These are phyloP conservation scores for Plectus sambesii DNA, from an alignment of 1,140 invertebrate species.

Conservation along the genomic window DNA sequence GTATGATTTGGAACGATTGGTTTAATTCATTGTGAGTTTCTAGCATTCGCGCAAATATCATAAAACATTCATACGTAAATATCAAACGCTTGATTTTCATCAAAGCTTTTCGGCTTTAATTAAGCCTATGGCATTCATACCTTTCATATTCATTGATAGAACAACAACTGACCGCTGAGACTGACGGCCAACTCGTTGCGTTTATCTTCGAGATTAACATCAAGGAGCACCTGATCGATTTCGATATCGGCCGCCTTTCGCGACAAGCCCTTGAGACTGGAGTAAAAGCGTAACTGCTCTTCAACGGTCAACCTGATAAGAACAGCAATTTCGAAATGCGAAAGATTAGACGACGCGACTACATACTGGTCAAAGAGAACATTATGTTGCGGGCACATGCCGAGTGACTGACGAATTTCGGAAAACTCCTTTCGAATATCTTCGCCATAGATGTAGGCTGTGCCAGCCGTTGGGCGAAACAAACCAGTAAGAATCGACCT, in stretches of 20 bases:
- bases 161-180: no score
- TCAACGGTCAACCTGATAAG: conserved; percentile 49
- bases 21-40: no score
- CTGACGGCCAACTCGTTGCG: conserved; percentile 50
- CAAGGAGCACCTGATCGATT: conserved; percentile 48
- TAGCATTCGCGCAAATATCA: not conserved
- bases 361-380: conserved; percentile 55
- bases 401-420: conserved; percentile 52
- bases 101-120: no score
- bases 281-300: conserved; percentile 54
- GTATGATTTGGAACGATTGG: no score
- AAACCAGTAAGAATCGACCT: conserved; percentile 60
- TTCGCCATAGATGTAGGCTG: conserved; percentile 53
- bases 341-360: conserved; percentile 2
- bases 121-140: no score
- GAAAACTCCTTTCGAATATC: conserved; percentile 55
- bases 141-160: no score
- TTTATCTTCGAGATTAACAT: conserved; percentile 54
- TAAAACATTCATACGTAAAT: conserved; percentile 12
- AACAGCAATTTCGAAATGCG: not conserved
- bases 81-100: conserved; percentile 54
- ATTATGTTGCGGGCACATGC: conserved; percentile 59
- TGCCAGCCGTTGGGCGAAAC: conserved; percentile 55
- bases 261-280: conserved; percentile 50
- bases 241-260: conserved; percentile 42